Evolutionary conservation across 2,888 invertebrate species (phyloP), one percentile per base, ranked within the genome.

Genomic region (Hypomecis punctinalis): DNA sequence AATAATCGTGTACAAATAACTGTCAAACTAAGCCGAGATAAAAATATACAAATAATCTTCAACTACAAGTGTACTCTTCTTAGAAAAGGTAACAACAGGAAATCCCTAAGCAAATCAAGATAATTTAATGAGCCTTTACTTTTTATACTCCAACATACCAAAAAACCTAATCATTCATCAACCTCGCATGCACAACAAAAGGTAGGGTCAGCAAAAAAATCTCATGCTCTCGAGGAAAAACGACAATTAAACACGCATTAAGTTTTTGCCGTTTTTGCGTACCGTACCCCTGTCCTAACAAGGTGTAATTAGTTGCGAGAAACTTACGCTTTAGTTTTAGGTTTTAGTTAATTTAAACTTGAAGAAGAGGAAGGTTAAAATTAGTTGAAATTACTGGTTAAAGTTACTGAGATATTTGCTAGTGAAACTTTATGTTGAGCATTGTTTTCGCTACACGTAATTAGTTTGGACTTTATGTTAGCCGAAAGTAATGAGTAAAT

Each of bases 191-290:
- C 43, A 36, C 10, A 60, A 66, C 65, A 64, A 61, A 43, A 61
- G 37, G 63, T 35, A 69, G 53, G 60, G 66, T 70, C 56, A 68
- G 56, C 70, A 68, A 72, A 81, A 77, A 23, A 81, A 78, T 70
- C 77, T 76, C 74, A 76, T 77, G 71, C 70, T 74, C 52, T 60
- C 56, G 54, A 56, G 71, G 73, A 79, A 80, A 81, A 82, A 80
- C 79, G 70, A 77, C 80, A 78, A 82, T 81, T 80, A 81, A 76
- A 79, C 67, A 75, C 61, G 76, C 45, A 46, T 55, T 55, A 55
- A 23, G 68, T 67, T 67, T 61, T 70, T 68, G 63, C 57, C 59
- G 58, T 49, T 59, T 57, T 61, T 69, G 60, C 55, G 35, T 5
- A 54, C 57, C 13, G 42, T 43, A 43, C 48, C 45, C 11, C 36